Conservation (phyloP, 1,140 invertebrate genomes). For the Proctacanthus coquilletti region DNA sequence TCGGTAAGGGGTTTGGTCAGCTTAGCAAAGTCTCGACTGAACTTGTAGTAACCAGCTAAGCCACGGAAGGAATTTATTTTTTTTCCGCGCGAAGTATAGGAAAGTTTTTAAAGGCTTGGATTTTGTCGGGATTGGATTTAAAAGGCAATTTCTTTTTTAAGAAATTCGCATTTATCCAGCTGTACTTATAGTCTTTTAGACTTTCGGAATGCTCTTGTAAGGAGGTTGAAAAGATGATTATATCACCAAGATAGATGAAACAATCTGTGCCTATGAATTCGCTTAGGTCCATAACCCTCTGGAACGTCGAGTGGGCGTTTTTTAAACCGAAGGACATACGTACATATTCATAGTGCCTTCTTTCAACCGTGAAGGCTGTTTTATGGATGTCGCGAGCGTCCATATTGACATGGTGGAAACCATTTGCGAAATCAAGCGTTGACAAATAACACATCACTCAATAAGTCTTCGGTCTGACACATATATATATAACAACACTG, state of each 20-base stretch:
- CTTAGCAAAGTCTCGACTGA: constrained; percentile 11
- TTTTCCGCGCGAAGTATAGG: constrained; percentile 9
- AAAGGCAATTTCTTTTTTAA: constrained; percentile 16
- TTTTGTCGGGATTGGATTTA: constrained; percentile 12
- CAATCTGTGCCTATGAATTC: constrained; percentile 1
- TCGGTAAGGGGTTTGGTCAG: constrained; percentile 3
- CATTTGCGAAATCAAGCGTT: constrained; percentile 28
- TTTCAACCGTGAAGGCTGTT: constrained; percentile 26
- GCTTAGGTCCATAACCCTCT: constrained; percentile 13
- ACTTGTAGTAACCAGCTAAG: constrained; percentile 9
- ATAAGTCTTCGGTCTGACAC: too few species aligned
- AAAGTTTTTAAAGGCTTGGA: constrained; percentile 8
- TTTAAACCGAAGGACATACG: constrained; percentile 12
- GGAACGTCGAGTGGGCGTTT: constrained; percentile 16
- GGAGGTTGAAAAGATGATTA: constrained; percentile 7
- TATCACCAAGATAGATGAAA: constrained; percentile 7
- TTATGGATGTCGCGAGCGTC: constrained; percentile 19
- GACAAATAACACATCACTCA: too few species aligned
- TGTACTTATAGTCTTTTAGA: constrained; percentile 14
- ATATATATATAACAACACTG: too few species aligned
- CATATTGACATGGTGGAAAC: constrained; percentile 33
- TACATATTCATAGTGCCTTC: constrained; percentile 12
- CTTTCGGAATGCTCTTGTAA: constrained; percentile 13
- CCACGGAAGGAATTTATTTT: constrained; percentile 11
- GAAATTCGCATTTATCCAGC: constrained; percentile 14